Evolutionary conservation across 2,888 invertebrate genomes (phyloP).

Genomic region (Agonum fuliginosum): DNA sequence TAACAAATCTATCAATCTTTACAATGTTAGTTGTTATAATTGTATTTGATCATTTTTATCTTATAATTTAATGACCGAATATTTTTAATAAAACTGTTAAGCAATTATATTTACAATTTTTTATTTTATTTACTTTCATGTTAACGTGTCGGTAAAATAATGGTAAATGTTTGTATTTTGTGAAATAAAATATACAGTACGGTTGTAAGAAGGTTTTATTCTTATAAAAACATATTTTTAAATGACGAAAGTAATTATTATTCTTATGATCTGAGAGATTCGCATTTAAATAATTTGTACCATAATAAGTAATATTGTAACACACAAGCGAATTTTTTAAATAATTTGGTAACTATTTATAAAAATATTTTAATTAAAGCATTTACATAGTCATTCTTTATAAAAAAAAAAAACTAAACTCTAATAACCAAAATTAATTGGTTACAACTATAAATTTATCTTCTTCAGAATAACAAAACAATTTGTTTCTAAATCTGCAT

Average conservation of each 20-base stretch:
- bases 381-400: background rate
- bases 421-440: slow-evolving; percentile 10
- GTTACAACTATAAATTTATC: background rate
- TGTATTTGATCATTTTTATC: slow-evolving; percentile 31
- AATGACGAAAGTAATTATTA: too few relatives aligned
- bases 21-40: slow-evolving; percentile 25
- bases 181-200: slow-evolving; percentile 17
- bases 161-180: slow-evolving; percentile 5
- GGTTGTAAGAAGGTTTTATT: slow-evolving; percentile 1
- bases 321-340: background rate
- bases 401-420: slow-evolving; percentile 1
- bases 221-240: background rate
- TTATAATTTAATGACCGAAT: slow-evolving; percentile 1
- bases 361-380: background rate
- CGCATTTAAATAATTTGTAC: background rate
- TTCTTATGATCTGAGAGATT: too few relatives aligned
- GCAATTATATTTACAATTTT: slow-evolving; percentile 1
- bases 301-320: background rate
- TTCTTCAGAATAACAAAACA: slow-evolving; percentile 3
- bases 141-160: background rate
- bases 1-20: too few relatives aligned
- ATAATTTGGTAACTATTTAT: background rate
- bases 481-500: background rate
- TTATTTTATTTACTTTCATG: background rate
- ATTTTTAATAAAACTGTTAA: slow-evolving; percentile 36